Evolutionary conservation across 2,797 vertebrate genomes (phyloP).

Genomic region (Chloroceryle inda): DNA sequence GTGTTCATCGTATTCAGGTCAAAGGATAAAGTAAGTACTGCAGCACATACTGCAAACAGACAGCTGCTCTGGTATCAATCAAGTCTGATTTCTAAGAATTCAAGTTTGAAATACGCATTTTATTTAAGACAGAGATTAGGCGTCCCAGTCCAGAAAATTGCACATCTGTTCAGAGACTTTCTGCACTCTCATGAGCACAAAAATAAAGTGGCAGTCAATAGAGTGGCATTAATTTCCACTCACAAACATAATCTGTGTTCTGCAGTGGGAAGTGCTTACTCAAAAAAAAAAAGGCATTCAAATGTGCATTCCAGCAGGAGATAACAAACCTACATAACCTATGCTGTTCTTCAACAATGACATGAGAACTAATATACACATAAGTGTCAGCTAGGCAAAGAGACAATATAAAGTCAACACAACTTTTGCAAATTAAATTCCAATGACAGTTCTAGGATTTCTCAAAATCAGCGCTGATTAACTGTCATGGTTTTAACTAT

Average conservation of each 20-base stretch:
- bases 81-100: neutral
- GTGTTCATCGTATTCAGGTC: neutral
- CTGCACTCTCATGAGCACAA: neutral
- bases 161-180: neutral
- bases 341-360: neutral
- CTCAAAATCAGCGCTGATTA: neutral
- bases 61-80: neutral
- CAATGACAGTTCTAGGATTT: neutral
- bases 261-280: neutral
- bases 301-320: neutral
- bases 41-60: neutral
- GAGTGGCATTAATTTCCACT: neutral
- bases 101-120: neutral
- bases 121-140: neutral
- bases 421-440: neutral
- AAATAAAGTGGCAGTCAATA: neutral
- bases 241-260: neutral
- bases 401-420: neutral
- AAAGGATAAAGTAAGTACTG: neutral
- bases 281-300: neutral
- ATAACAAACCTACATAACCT: neutral
- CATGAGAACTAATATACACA: neutral
- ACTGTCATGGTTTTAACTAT: neutral
- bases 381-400: neutral
- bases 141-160: neutral